Percentiles rank a stretch among this genome's conserved stretches.
These are phyloP conservation scores for Sceliomorpha sp. DNA, from an alignment of 2,888 invertebrate genomes.

Conservation along the genomic window DNA sequence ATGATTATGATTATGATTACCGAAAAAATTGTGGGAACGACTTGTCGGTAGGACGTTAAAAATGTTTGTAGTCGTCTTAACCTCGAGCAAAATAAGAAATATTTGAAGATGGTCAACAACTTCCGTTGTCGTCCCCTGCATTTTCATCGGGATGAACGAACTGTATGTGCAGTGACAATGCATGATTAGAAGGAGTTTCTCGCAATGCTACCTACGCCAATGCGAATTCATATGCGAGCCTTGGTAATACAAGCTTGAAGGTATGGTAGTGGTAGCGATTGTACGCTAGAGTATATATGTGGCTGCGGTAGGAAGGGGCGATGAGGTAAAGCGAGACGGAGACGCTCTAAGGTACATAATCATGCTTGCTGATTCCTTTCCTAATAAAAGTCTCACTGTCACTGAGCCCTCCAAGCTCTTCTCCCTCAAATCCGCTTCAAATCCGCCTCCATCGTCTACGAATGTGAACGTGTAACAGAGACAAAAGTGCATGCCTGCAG, in stretches of 20 bases:
- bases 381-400: constrained; percentile 80
- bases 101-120: constrained; percentile 50
- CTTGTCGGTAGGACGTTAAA: too few species aligned
- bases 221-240: constrained; percentile 58
- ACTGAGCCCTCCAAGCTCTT: constrained; percentile 58
- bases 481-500: constrained; percentile 65
- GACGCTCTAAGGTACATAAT: constrained; percentile 79
- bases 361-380: constrained; percentile 80
- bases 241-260: constrained; percentile 65
- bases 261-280: constrained; percentile 52
- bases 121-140: too few species aligned
- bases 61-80: too few species aligned
- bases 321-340: constrained; percentile 61
- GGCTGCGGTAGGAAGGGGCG: constrained; percentile 3
- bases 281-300: constrained; percentile 30
- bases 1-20: too few species aligned
- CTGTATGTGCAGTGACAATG: constrained; percentile 52
- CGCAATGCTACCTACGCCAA: constrained; percentile 55
- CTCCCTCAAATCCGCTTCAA: constrained; percentile 56
- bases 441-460: constrained; percentile 50
- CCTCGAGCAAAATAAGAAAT: too few species aligned
- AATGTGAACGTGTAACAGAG: constrained; percentile 55
- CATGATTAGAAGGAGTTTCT: constrained; percentile 51
- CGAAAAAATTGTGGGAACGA: too few species aligned
- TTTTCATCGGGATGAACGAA: constrained; percentile 50